phyloP scores from a whole-genome alignment of 2,888 invertebrate genomes.

The Meteorus colon region DNA sequence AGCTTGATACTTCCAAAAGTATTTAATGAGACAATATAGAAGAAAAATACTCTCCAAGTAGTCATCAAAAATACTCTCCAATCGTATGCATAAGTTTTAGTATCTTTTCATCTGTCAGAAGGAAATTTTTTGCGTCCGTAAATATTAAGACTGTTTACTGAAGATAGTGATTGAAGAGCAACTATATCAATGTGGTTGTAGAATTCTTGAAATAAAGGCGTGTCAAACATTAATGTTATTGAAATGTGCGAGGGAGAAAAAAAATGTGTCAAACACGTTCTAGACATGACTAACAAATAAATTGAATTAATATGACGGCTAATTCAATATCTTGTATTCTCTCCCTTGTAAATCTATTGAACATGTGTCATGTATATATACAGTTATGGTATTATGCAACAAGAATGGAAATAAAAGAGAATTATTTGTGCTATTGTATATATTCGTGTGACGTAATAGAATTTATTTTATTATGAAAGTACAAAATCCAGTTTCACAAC shows the following conservation, averaged over 20 bases:
- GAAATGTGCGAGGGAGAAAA: background rate
- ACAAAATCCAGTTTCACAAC: background rate
- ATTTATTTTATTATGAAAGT: background rate
- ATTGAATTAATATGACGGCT: constrained; percentile 13
- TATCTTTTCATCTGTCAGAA: background rate
- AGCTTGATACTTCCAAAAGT: too few relatives aligned
- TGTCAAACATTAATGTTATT: constrained; percentile 22
- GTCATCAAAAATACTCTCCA: too few relatives aligned
- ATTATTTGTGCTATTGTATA: too few relatives aligned
- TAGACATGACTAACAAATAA: background rate
- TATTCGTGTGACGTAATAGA: too few relatives aligned
- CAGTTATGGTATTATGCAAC: background rate
- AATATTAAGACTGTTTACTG: constrained; percentile 7
- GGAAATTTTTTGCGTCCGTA: background rate
- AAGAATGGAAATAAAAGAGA: background rate
- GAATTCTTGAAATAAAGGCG: constrained; percentile 30
- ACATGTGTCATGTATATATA: background rate
- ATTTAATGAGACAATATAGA: too few relatives aligned
- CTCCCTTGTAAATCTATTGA: background rate
- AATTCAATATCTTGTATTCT: background rate
- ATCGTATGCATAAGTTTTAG: background rate
- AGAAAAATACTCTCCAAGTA: too few relatives aligned
- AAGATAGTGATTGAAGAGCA: constrained; percentile 21
- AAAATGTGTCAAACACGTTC: background rate
- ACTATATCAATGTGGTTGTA: constrained; percentile 17